These are phyloP conservation scores for Apocheima hispidaria DNA, from an alignment of 2,888 invertebrate species.

Conservation along the genomic window DNA sequence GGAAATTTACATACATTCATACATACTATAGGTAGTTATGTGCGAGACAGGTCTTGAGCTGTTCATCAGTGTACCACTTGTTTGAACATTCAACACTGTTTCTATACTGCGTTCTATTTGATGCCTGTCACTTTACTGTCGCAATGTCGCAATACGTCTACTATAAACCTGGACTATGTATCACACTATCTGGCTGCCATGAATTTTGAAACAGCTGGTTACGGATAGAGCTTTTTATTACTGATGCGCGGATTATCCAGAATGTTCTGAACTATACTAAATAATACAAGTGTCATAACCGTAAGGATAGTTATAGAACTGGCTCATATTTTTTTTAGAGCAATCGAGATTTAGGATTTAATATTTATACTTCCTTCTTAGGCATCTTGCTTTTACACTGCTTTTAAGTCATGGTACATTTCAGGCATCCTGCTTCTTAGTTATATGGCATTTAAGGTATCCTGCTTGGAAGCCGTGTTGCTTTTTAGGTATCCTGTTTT, in stretches of 20 bases:
- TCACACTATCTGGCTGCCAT: constrained; percentile 27
- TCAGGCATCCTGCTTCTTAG: too few species aligned
- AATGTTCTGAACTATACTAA: neutral
- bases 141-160: constrained; percentile 31
- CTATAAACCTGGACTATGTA: constrained; percentile 40
- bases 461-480: too few species aligned
- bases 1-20: too few species aligned
- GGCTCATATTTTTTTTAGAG: neutral
- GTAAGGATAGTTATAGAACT: neutral
- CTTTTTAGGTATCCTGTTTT: too few species aligned
- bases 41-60: too few species aligned
- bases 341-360: neutral
- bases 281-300: neutral
- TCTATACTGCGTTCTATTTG: constrained; percentile 22
- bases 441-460: too few species aligned
- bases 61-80: neutral
- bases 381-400: too few species aligned
- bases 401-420: too few species aligned
- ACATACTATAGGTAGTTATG: too few species aligned
- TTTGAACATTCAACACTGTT: constrained; percentile 17
- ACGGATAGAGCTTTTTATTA: constrained; percentile 29
- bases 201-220: constrained; percentile 38
- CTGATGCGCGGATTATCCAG: constrained; percentile 5
- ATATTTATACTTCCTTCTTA: too few species aligned
- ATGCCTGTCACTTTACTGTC: constrained; percentile 25